phyloP scores from a whole-genome alignment of 2,888 invertebrate genomes.

The Agonopterix arenella region DNA sequence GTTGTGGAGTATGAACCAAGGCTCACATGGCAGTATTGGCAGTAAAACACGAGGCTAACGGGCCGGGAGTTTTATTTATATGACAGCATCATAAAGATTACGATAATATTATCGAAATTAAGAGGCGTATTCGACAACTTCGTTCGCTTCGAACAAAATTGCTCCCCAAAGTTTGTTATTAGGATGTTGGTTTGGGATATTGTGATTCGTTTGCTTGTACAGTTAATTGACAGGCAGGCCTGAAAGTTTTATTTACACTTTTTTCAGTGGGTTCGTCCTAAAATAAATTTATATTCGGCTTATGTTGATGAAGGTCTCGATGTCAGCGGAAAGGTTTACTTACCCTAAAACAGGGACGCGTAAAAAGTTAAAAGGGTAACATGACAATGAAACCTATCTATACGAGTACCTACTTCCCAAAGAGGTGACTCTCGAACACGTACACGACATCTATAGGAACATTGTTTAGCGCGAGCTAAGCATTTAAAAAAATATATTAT shows the following conservation, averaged over 20 bases:
- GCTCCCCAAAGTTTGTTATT: constrained; percentile 5
- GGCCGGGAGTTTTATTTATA: constrained; percentile 57
- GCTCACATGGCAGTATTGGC: constrained; percentile 13
- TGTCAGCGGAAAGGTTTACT: constrained; percentile 26
- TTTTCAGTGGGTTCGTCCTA: not conserved
- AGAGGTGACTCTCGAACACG: constrained; percentile 27
- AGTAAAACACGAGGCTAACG: constrained; percentile 37
- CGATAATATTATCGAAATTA: constrained; percentile 55
- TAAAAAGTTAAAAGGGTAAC: constrained; percentile 34
- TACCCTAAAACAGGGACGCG: constrained; percentile 20
- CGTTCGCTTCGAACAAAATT: constrained; percentile 25
- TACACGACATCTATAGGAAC: constrained; percentile 31
- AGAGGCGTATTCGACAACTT: constrained; percentile 39
- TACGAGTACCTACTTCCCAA: too few species aligned
- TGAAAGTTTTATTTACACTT: not conserved
- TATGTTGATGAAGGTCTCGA: constrained; percentile 9
- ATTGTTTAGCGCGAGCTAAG: constrained; percentile 36
- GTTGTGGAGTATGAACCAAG: not conserved
- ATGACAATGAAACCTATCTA: constrained; percentile 38
- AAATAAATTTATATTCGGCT: not conserved
- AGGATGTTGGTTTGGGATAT: not conserved
- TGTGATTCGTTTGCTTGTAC: not conserved
- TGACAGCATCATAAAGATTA: constrained; percentile 52
- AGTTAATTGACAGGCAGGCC: not conserved
- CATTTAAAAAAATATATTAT: constrained; percentile 36